Base-by-base conservation (phyloP, 2,113 vertebrate species). In the Colaptes auratus region DNA sequence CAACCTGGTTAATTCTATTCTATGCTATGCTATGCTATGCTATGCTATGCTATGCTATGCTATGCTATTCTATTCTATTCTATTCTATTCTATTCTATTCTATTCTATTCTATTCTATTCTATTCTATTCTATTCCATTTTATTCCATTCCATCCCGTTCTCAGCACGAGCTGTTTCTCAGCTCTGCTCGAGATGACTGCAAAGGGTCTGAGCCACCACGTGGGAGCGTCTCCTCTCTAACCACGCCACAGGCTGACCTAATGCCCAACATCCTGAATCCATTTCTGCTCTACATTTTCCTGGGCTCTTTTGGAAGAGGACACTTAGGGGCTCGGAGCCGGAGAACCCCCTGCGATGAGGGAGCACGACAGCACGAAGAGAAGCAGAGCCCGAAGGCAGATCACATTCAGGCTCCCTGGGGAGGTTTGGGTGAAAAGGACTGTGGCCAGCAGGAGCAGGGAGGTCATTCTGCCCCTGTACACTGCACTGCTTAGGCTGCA, bases 251-350 rank as follows among this genome's bases (percentile, higher is more conserved):
- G 20, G 30, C 60, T 27, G 48, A n/a, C 46, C 2, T 27, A 87
- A 88, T 36, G 88, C 59, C 58, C 90, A 73, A 74, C 60, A 94
- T 52, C 79, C 82, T 78, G 23, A 27, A 60, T 28, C 80, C 24
- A 19, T 42, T 91, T 82, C 86, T 83, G 88, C 71, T 86, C 88
- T 89, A 93, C 86, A 95, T 90, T 90, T 93, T 63, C 85, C 48
- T 44, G 48, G 77, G 55, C 94, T 42, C 71, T 88, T 96, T 82
- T 86, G 61, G 44, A 92, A 61, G 63, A 87, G 67, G 70, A 71
- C 63, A 69, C 79, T 84, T 52, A 36, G 74, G 74, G 81, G 83
- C 72, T 48, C n/a, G 35, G 50, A 83, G 35, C 5, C n/a, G 84
- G 77, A 91, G 91, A 82, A 58, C 19, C 7, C 5, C 6, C 9